Evolutionary conservation across 2,797 vertebrate genomes (phyloP).

Genomic region (Nyctalus aviator): DNA sequence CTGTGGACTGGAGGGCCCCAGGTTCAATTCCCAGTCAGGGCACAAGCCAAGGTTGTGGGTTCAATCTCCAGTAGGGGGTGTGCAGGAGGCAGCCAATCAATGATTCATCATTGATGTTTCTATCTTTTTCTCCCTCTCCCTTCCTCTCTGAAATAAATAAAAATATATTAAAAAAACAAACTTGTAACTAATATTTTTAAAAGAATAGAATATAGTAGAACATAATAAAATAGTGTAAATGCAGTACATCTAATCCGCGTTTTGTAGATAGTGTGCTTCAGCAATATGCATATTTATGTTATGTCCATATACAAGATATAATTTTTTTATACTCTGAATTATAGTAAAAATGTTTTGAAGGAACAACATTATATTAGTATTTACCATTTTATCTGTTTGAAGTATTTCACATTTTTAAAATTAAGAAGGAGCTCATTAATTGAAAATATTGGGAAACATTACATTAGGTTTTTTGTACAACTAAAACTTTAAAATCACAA

Average conservation of each 20-base stretch:
- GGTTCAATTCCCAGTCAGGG: too few relatives aligned
- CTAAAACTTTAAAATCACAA: slow-evolving; percentile 1
- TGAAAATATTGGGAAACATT: neutral
- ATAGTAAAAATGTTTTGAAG: slow-evolving; percentile 50
- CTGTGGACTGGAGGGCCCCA: too few relatives aligned
- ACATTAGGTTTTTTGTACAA: neutral
- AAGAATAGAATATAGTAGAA: neutral
- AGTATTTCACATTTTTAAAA: slow-evolving; percentile 15
- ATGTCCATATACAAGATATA: neutral
- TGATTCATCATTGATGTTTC: too few relatives aligned
- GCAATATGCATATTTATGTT: neutral
- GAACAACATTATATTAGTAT: neutral
- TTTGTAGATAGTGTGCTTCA: neutral
- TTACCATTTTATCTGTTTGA: neutral
- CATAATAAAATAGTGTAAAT: neutral
- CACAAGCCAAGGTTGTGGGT: too few relatives aligned
- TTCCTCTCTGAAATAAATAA: too few relatives aligned
- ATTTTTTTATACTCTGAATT: slow-evolving; percentile 47
- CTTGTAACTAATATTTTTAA: neutral
- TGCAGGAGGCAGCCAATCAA: too few relatives aligned
- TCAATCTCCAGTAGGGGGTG: too few relatives aligned
- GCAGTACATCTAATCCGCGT: neutral
- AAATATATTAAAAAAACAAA: too few relatives aligned
- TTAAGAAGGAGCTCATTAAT: neutral
- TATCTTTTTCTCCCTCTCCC: too few relatives aligned